Evolutionary conservation across 2,888 invertebrate genomes (phyloP).

Genomic region (Catotricha subobsoleta): DNA sequence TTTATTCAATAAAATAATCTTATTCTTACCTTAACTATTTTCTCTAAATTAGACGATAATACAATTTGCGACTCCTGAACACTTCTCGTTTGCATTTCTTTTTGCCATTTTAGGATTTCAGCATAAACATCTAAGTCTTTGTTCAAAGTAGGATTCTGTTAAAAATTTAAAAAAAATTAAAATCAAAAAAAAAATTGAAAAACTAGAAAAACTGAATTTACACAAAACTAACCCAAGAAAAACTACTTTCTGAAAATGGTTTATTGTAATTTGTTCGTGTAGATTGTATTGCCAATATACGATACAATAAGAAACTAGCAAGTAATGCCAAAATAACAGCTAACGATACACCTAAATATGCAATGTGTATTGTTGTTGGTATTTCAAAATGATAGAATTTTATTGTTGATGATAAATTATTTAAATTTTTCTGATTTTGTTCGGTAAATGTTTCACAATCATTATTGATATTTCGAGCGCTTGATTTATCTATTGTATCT

Average conservation of each 20-base stretch:
- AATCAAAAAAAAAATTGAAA: not conserved
- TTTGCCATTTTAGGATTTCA: conserved; percentile 50
- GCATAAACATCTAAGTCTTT: conserved; percentile 41
- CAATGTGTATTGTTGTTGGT: conserved; percentile 24
- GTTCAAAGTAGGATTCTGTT: conserved; percentile 13
- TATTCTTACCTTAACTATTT: conserved; percentile 53
- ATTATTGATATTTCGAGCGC: too few relatives aligned
- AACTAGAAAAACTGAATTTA: too few relatives aligned
- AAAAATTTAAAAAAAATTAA: not conserved
- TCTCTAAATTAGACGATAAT: conserved; percentile 57
- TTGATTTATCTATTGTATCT: not conserved
- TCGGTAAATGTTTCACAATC: conserved; percentile 4
- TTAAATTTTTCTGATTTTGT: too few relatives aligned
- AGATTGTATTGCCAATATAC: conserved; percentile 22
- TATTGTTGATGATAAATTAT: conserved; percentile 12
- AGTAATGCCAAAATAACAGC: conserved; percentile 23
- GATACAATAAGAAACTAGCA: conserved; percentile 26
- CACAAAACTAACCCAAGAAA: too few relatives aligned
- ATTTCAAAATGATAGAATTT: conserved; percentile 17
- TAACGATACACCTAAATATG: conserved; percentile 25
- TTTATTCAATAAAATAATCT: too few relatives aligned
- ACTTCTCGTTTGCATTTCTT: conserved; percentile 50
- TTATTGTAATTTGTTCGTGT: not conserved
- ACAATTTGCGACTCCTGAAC: conserved; percentile 54
- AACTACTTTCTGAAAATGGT: not conserved